phyloP scores from a whole-genome alignment of 1,140 invertebrate genomes.

The Heliconius hewitsoni region DNA sequence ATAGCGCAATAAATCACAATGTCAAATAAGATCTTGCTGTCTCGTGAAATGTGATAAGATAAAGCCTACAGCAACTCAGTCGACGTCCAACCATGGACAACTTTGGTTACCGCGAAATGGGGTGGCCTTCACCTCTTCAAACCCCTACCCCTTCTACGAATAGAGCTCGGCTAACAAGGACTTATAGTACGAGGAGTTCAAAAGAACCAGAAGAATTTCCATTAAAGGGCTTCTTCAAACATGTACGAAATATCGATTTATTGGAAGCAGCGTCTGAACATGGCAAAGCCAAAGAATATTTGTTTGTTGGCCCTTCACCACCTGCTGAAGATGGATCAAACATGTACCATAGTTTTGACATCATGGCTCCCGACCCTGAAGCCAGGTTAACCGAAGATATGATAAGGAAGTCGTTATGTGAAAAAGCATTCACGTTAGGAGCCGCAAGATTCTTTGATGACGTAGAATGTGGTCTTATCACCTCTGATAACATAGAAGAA shows the following conservation, averaged over 20 bases:
- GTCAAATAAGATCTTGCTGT: constrained; percentile 59
- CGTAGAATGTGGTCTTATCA: constrained; percentile 82
- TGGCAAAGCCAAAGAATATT: constrained; percentile 78
- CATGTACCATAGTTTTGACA: constrained; percentile 83
- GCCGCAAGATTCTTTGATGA: constrained; percentile 83
- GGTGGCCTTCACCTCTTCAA: constrained; percentile 64
- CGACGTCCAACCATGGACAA: constrained; percentile 59
- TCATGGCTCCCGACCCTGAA: constrained; percentile 82
- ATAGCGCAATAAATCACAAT: constrained; percentile 68
- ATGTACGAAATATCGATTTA: constrained; percentile 68
- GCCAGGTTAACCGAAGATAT: constrained; percentile 84
- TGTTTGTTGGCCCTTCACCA: constrained; percentile 84
- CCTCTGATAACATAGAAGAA: constrained; percentile 75
- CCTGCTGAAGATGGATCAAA: constrained; percentile 84
- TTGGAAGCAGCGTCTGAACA: constrained; percentile 64
- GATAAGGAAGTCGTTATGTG: constrained; percentile 82
- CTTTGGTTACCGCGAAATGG: constrained; percentile 78
- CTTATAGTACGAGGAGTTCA: constrained; percentile 51
- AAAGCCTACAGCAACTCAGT: constrained; percentile 45
- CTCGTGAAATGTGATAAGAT: constrained; percentile 67
- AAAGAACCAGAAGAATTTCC: constrained; percentile 70
- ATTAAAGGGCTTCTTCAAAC: constrained; percentile 59
- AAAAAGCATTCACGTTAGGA: constrained; percentile 83
- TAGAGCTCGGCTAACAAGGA: constrained; percentile 54
- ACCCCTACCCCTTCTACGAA: constrained; percentile 53